Conservation (phyloP, 35 echinoderm and acorn worm species). For the Apostichopus californicus region DNA sequence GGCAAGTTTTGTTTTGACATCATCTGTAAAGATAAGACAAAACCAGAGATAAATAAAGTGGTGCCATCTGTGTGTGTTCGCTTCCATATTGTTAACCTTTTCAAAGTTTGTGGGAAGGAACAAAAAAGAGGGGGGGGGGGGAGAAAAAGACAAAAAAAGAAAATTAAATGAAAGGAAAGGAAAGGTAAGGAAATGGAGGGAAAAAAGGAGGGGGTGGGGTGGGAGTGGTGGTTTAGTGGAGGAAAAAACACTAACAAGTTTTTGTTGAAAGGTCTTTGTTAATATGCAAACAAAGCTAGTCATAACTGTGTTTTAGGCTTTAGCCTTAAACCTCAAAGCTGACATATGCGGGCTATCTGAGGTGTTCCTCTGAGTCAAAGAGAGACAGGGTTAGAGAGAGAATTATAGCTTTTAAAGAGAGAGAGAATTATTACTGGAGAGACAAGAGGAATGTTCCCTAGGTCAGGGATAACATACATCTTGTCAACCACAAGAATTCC, state of each 20-base stretch:
- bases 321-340: background rate
- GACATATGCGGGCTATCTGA: background rate
- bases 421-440: conserved; percentile 1
- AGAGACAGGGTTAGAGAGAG: background rate
- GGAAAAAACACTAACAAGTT: background rate
- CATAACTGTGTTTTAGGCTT: background rate
- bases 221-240: background rate
- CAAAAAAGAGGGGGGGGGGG: background rate
- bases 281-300: conserved; percentile 42
- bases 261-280: conserved; percentile 36
- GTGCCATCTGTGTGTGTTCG: conserved; percentile 23
- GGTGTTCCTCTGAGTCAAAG: background rate
- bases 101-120: background rate
- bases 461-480: conserved; percentile 34
- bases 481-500: conserved; percentile 29
- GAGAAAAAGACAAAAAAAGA: background rate
- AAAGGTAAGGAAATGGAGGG: background rate
- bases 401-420: conserved; percentile 4
- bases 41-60: conserved; percentile 43
- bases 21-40: conserved; percentile 28
- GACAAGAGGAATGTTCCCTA: background rate
- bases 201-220: background rate
- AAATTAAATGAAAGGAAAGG: background rate
- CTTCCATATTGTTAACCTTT: conserved; percentile 12
- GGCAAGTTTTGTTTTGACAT: conserved; percentile 14